These are phyloP conservation scores for Chironomus striatipennis DNA, from an alignment of 1,140 invertebrate species.

Conservation along the genomic window DNA sequence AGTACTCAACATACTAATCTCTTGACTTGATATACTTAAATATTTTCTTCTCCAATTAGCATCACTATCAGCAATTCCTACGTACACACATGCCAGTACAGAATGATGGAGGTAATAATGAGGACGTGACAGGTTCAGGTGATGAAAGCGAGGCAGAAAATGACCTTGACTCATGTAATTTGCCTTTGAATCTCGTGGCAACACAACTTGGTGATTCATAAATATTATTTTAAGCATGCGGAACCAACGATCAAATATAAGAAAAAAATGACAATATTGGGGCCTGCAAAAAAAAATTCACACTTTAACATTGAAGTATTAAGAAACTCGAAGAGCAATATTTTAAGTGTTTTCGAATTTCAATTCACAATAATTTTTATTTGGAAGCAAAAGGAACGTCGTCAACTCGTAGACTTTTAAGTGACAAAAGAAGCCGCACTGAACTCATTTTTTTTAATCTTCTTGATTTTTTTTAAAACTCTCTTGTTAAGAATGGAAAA, in stretches of 20 bases:
- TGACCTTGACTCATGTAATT: constrained; percentile 25
- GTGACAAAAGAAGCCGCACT: not conserved
- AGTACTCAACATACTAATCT: not conserved
- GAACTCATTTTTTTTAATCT: not conserved
- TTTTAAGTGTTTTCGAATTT: not conserved
- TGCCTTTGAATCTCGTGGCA: constrained; percentile 26
- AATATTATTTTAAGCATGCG: not conserved
- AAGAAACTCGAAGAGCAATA: constrained; percentile 17
- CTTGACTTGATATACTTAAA: too few species aligned
- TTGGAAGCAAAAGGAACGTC: not conserved
- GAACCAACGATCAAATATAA: not conserved
- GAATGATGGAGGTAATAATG: not conserved
- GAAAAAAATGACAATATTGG: constrained; percentile 2
- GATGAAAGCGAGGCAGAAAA: constrained; percentile 20
- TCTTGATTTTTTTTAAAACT: not conserved
- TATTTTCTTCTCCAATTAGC: not conserved
- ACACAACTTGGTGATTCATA: constrained; percentile 24
- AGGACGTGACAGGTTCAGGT: not conserved
- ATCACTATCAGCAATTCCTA: constrained; percentile 26
- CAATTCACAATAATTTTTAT: not conserved
- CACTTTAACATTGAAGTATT: not conserved
- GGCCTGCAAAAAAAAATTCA: not conserved
- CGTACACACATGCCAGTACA: constrained; percentile 25
- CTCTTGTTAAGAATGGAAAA: too few species aligned
- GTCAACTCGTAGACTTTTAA: not conserved